Conservation (phyloP, 2,797 vertebrate species). For the Trichosurus vulpecula region DNA sequence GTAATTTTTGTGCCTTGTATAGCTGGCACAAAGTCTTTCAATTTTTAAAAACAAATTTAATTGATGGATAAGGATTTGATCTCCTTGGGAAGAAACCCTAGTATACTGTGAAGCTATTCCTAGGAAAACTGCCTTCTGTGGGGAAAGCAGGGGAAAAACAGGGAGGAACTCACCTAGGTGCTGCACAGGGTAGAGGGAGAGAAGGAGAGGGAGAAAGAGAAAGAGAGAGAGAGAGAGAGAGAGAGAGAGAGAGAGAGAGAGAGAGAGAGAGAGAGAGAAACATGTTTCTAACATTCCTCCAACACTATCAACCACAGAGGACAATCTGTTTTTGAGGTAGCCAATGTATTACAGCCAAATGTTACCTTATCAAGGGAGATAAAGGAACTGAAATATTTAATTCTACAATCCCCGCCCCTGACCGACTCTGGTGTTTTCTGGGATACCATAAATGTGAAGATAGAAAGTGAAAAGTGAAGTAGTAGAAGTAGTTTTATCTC, state of each 20-base stretch:
- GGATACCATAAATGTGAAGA: background rate
- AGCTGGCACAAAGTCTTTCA: background rate
- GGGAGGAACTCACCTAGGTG: background rate
- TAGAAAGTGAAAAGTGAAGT: background rate
- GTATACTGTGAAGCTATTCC: background rate
- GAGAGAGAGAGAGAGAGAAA: too few relatives aligned
- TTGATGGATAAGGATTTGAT: background rate
- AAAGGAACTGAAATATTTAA: background rate
- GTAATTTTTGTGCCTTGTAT: background rate
- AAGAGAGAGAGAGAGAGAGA: too few relatives aligned
- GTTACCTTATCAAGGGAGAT: background rate
- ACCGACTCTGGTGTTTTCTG: background rate
- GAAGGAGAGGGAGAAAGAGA: too few relatives aligned
- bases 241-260: too few relatives aligned
- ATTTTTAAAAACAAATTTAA: background rate
- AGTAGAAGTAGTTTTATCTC: background rate
- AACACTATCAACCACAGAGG: background rate
- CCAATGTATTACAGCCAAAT: background rate
- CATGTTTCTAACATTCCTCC: background rate
- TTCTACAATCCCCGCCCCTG: background rate
- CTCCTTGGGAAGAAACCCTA: background rate
- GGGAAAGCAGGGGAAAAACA: background rate
- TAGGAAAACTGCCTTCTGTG: background rate
- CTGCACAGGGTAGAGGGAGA: background rate
- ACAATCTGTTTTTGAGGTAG: constrained; percentile 10